Base-by-base conservation (phyloP, 1,140 invertebrate species). In the Drosophila tropicalis region DNA sequence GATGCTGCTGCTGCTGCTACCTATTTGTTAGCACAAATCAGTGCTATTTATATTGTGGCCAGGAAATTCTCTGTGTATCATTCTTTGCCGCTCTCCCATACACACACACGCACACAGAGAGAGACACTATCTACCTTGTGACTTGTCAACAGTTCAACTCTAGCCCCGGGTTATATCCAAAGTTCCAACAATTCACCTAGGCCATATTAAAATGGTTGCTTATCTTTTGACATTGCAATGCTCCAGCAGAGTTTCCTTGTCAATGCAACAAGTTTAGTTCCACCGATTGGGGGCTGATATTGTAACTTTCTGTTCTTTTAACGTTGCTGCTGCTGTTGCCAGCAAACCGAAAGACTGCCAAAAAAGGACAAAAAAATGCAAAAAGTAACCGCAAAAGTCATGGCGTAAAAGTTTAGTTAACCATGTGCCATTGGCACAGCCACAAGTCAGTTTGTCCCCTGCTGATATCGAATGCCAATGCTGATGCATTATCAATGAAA, bases 21-120 rank as follows among this genome's bases (percentile, higher is more conserved):
- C 70, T 81, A 81, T 85, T 85, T 85, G 78, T 76, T 77, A 79
- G 83, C 83, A 81, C 82, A 87, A 87, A 87, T 87, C 83, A 87
- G 84, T 89, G 83, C 83, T 87, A 87, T 87, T 87, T 87, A 87
- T 87, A 89, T 83, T 87, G 83, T 76, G 70, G 84, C 61, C 58
- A 66, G 64, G 61, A 51, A 47, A 71, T 47, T 47, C 62, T 57
- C 74, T 29, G 56, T 55, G 60, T 73, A 63, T 36, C 25, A 15
- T 7, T 7, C 6, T 61, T 32, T 17, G 34, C 58, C 71, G 41
- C 39, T 44, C 36, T 29, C 19, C 17, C 64, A 58, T 10, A 17
- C 25, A 19, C 9, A 39, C 36, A 39, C 36, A 39, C 36, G 15
- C 9, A 39, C 36, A 39, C 36, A 39, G 12, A 39, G 1, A 12